Conservation (phyloP, 2,797 vertebrate genomes). For the Scolopax bukidnonensis region DNA sequence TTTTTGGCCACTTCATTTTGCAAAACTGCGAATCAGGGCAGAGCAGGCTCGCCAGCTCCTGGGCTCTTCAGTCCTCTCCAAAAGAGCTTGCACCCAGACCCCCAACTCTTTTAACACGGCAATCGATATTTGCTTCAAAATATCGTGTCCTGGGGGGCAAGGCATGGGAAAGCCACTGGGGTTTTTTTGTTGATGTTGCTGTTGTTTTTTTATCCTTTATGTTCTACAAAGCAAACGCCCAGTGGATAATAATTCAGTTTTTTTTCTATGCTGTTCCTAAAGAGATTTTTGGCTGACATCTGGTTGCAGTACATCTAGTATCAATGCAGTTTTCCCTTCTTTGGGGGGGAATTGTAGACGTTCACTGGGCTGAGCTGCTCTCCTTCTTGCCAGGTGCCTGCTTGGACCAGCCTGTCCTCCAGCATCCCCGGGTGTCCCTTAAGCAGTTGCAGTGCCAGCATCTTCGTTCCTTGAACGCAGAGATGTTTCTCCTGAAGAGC, state of each 20-base stretch:
- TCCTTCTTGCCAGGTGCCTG: background rate
- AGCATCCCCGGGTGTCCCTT: background rate
- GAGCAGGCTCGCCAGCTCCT: background rate
- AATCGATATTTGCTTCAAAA: background rate
- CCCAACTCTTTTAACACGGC: too few species aligned
- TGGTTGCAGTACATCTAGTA: background rate
- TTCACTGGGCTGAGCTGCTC: background rate
- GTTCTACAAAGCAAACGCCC: background rate
- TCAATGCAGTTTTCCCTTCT: background rate
- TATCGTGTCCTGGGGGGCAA: accelerated
- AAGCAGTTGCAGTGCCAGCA: background rate
- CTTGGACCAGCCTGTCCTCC: background rate
- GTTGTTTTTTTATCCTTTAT: background rate
- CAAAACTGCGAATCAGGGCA: background rate
- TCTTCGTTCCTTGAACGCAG: background rate
- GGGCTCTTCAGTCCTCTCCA: background rate
- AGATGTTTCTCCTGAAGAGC: background rate
- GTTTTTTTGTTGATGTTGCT: background rate
- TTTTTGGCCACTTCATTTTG: background rate
- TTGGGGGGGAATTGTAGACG: background rate
- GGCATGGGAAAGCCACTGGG: background rate
- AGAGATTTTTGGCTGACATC: background rate
- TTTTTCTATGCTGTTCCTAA: background rate
- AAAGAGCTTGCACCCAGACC: background rate
- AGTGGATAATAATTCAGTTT: background rate